Evolutionary conservation across 2,797 vertebrate genomes (phyloP), one percentile per base, ranked within the genome.

Genomic region (Sebastes iracundus): DNA sequence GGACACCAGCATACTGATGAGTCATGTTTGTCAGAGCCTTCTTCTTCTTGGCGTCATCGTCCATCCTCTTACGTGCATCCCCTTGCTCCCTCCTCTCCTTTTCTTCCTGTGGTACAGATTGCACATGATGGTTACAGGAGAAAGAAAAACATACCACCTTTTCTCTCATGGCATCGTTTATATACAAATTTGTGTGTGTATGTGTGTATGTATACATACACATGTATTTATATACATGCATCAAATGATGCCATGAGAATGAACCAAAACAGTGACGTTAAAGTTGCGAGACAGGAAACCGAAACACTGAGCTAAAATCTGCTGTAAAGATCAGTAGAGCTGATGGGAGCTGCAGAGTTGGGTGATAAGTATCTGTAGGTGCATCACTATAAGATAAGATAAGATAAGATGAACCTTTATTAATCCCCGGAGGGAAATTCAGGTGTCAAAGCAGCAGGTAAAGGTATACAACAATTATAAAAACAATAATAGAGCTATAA

Each of bases 1-100:
- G 92, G 69, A 94, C 86, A 30, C 93, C 92, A 5, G 88, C 92
- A n/a, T 92, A 95, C 70, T 95, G 94, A 58, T 94, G 91, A 25
- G 95, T 94, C 93, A 89, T 95, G 90, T 94, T 96, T 22, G 94
- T 95, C 7, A 96, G 92, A 67, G 88, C 94, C 74, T 95, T 96
- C 87, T 96, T 96, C 92, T 96, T 96, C 92, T 95, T 96, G 73
- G 89, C 86, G 2, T 96, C 95, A 0, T 95, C 95, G 32, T 96
- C 94, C 0, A 62, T 90, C 85, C 93, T 96, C 88, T 92, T 96
- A 6, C 94, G 92, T 1, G 90, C 91, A 3, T 96, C 95, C 62
- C 93, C 94, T 63, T 69, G 87, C 83, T 96, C 95, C 90, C 88
- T 94, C 67, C 93, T 92, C 88, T 95, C 95, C 77, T 95, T 96